These are phyloP conservation scores for Diceros bicornis DNA, from an alignment of 2,797 vertebrate genomes.

Conservation along the genomic window DNA sequence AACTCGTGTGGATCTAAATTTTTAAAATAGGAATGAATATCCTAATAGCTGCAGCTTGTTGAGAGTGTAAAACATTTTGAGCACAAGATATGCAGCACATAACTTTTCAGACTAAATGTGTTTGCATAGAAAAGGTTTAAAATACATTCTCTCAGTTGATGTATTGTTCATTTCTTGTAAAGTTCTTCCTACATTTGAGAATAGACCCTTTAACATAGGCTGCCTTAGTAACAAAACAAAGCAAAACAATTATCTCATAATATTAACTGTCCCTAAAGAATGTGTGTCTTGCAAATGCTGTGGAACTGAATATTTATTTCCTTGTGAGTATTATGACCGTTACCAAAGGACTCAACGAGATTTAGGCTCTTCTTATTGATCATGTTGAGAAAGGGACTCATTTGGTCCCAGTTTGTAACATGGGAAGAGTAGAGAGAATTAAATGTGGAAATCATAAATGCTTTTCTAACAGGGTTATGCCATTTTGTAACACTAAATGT, in stretches of 20 bases:
- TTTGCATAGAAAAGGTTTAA: slow-evolving; percentile 86
- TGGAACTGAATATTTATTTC: slow-evolving; percentile 93
- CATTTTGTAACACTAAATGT: slow-evolving; percentile 90
- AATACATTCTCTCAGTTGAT: slow-evolving; percentile 79
- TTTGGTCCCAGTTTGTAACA: slow-evolving; percentile 86
- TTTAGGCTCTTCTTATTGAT: slow-evolving; percentile 86
- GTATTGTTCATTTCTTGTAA: slow-evolving; percentile 81
- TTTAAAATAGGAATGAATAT: slow-evolving; percentile 85
- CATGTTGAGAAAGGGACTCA: slow-evolving; percentile 84
- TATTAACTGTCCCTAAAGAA: slow-evolving; percentile 90
- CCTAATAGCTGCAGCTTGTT: slow-evolving; percentile 84
- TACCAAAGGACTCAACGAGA: slow-evolving; percentile 95
- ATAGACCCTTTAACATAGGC: slow-evolving; percentile 89
- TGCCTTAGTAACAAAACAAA: slow-evolving; percentile 90
- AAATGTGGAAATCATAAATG: slow-evolving; percentile 88
- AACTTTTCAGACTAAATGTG: slow-evolving; percentile 85
- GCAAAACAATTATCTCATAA: slow-evolving; percentile 87
- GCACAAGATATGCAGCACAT: slow-evolving; percentile 87
- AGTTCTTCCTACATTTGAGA: slow-evolving; percentile 86
- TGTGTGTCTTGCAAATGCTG: slow-evolving; percentile 88
- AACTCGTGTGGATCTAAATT: slow-evolving; percentile 83
- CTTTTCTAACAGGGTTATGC: slow-evolving; percentile 91
- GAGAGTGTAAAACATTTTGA: slow-evolving; percentile 87
- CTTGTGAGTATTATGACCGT: slow-evolving; percentile 91
- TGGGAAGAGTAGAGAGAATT: slow-evolving; percentile 89